Evolutionary conservation across 2,797 vertebrate genomes (phyloP), one percentile per base, ranked within the genome.

Genomic region (Acridotheres tristis): DNA sequence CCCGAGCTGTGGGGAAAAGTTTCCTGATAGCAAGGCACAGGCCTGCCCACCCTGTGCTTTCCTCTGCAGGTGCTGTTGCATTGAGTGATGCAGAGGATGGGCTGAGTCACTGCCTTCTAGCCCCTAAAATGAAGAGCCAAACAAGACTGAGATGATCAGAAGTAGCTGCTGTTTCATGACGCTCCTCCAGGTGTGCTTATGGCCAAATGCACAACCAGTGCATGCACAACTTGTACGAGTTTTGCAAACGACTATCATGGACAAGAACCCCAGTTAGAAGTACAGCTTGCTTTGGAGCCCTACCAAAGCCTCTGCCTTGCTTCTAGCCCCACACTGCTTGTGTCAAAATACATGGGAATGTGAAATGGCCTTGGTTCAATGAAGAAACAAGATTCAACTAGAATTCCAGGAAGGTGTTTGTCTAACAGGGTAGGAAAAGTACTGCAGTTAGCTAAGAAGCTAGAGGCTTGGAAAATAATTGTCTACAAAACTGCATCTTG

Each of bases 121-220:
- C 11, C 18, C 29, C 43, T 48, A 22, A n/a, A 58, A 58, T 50
- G 8, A 42, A 58, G 30, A 68, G 8, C 20, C 30, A 50, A 29
- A 42, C 8, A 42, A 42, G 30, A 34, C 11, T 0, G 1, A 68
- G 25, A 29, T 11, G 30, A n/a, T 34, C 7, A 10, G 29, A 50
- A 42, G 12, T 3, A 7, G 23, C 18, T 18, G 2, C 9, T 1
- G 0, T 40, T 23, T 68, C 23, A 18, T 38, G 19, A 18, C 0
- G 0, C 3, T 63, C 32, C 48, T 53, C 25, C 32, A 34, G 38
- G 12, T 15, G 25, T 5, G 13, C 19, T 50, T 50, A 4, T 29
- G 20, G 54, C 43, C 25, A 42, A 79, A 17, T 17, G 34, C 17
- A 26, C 13, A 21, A 0, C 0, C 3, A 2, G 17, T 26, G 23